Conservation (phyloP, 2,888 invertebrate genomes). For the Acanthoscelides obtectus region DNA sequence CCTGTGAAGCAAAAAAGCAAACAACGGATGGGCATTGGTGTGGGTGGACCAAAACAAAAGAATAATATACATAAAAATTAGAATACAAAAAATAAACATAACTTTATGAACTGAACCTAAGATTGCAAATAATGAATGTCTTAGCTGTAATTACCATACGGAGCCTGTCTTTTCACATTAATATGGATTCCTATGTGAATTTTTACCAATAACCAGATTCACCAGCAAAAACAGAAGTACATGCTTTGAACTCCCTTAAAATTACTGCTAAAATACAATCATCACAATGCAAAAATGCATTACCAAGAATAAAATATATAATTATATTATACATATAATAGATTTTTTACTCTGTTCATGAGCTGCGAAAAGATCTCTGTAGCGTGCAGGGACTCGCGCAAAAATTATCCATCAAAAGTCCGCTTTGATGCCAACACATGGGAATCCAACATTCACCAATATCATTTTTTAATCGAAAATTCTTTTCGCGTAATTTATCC, state of each 20-base stretch:
- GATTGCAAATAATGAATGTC: slow-evolving; percentile 42
- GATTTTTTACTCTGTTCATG: slow-evolving; percentile 42
- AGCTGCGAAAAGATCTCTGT: slow-evolving; percentile 27
- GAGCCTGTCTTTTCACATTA: slow-evolving; percentile 24
- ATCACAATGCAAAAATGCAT: slow-evolving; percentile 72
- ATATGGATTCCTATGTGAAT: slow-evolving; percentile 14
- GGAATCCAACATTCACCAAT: background rate
- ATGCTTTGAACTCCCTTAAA: slow-evolving; percentile 44
- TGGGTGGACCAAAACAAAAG: slow-evolving; percentile 15
- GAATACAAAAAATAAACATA: slow-evolving; percentile 22
- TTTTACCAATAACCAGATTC: slow-evolving; percentile 16
- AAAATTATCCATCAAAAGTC: background rate
- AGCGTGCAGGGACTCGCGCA: background rate
- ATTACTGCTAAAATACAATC: slow-evolving; percentile 52
- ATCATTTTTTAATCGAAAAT: no score
- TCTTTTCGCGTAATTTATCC: no score
- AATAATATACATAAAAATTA: slow-evolving; percentile 27
- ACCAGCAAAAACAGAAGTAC: slow-evolving; percentile 43
- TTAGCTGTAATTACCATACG: slow-evolving; percentile 42
- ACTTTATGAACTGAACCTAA: slow-evolving; percentile 29
- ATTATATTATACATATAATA: slow-evolving; percentile 51
- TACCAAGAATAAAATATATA: slow-evolving; percentile 77
- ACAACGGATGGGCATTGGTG: background rate
- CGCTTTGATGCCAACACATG: background rate
- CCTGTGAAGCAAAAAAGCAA: slow-evolving; percentile 34